Conservation (phyloP, 2,113 vertebrate species). For the western clawed frog (Xenopus tropicalis) region DNA sequence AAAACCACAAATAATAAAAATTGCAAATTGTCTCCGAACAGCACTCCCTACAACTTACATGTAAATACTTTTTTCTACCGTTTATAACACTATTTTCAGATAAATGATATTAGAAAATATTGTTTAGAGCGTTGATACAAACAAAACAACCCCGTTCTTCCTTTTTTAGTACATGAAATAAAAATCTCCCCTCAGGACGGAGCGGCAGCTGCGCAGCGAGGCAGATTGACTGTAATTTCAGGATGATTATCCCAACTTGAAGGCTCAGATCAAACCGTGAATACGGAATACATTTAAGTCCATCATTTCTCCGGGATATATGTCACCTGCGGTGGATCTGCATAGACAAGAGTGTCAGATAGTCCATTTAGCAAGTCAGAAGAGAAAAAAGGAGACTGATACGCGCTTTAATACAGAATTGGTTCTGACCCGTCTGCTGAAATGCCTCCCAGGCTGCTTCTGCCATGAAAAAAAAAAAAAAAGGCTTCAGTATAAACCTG, state of each 20-base stretch:
- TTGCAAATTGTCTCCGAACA: too few species aligned
- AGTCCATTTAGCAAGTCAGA: not conserved
- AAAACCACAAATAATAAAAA: too few species aligned
- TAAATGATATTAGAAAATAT: too few species aligned
- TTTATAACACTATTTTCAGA: too few species aligned
- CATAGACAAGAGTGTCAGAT: not conserved
- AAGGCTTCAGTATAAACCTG: constrained; percentile 6
- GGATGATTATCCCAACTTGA: not conserved
- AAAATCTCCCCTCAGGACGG: not conserved
- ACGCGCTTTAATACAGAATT: not conserved
- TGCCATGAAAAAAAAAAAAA: not conserved
- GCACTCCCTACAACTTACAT: too few species aligned
- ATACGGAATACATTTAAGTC: not conserved
- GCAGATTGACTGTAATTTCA: not conserved
- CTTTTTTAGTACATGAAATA: too few species aligned
- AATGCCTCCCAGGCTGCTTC: constrained; percentile 9
- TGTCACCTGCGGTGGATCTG: constrained; percentile 5
- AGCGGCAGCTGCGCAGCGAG: too few species aligned
- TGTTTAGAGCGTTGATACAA: too few species aligned
- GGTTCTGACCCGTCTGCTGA: not conserved
- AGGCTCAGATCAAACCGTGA: constrained; percentile 1
- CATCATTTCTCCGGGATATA: not conserved
- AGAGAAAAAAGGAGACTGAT: not conserved
- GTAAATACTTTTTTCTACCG: too few species aligned
- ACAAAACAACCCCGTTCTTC: too few species aligned